Percentiles rank a stretch among this genome's conserved stretches.
Evolutionary conservation across 1,140 invertebrate genomes (phyloP).

Genomic region (Drosophila mayri): DNA sequence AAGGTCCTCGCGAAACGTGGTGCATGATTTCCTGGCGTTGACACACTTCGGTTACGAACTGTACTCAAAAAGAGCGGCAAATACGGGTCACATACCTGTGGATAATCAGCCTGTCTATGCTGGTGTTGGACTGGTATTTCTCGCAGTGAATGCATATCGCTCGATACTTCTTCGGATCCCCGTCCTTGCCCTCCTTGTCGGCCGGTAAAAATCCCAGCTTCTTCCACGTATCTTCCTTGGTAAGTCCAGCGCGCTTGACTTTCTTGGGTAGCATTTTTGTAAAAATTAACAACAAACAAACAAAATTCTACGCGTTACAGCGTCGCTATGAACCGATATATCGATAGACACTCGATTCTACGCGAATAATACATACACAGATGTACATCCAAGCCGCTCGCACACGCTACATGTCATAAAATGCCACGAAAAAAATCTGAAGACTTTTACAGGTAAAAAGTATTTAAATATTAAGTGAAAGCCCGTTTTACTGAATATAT

Average conservation of each 20-base stretch:
- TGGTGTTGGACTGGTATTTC: slow-evolving; percentile 45
- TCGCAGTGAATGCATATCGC: slow-evolving; percentile 37
- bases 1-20: slow-evolving; percentile 21
- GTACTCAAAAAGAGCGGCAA: slow-evolving; percentile 6
- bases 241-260: slow-evolving; percentile 14
- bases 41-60: not conserved
- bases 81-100: slow-evolving; percentile 29
- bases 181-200: slow-evolving; percentile 14
- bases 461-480: not conserved
- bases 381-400: slow-evolving; percentile 1
- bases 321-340: slow-evolving; percentile 1
- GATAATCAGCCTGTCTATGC: slow-evolving; percentile 43
- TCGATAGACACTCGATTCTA: slow-evolving; percentile 10
- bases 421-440: slow-evolving; percentile 50
- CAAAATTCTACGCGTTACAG: not conserved
- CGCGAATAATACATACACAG: slow-evolving; percentile 15
- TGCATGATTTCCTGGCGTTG: slow-evolving; percentile 31
- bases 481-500: not conserved
- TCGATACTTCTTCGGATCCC: slow-evolving; percentile 30
- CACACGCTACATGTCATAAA: slow-evolving; percentile 13
- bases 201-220: slow-evolving; percentile 30
- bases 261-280: slow-evolving; percentile 24
- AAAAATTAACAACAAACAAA: not conserved
- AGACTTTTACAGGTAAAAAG: slow-evolving; percentile 36
- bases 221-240: slow-evolving; percentile 34